phyloP scores from a whole-genome alignment of 2,797 vertebrate species.

The Caiman crocodilus region DNA sequence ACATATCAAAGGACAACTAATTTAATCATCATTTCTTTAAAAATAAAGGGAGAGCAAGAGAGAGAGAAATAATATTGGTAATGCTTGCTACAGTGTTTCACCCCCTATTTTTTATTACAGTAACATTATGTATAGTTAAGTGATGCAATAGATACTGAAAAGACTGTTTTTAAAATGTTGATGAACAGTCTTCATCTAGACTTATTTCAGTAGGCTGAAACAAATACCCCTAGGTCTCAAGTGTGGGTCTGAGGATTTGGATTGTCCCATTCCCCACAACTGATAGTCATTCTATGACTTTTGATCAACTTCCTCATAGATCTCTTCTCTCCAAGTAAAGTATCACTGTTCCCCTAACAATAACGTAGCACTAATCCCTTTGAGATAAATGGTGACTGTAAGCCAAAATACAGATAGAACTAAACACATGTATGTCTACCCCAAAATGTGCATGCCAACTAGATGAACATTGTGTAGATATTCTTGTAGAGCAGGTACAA shows the following conservation, averaged over 20 bases:
- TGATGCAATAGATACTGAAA: background rate
- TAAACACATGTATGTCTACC: background rate
- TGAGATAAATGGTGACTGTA: background rate
- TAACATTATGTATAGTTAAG: background rate
- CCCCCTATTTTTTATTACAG: background rate
- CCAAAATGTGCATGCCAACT: background rate
- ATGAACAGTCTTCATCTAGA: background rate
- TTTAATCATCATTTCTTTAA: background rate
- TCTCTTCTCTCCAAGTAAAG: background rate
- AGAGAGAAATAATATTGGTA: background rate
- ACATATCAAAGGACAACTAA: background rate
- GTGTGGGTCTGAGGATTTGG: background rate
- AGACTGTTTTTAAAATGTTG: background rate
- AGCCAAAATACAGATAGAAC: background rate
- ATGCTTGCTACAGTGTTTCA: background rate
- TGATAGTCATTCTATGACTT: background rate
- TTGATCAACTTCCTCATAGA: background rate
- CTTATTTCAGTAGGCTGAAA: rapidly evolving
- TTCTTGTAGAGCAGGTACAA: rapidly evolving
- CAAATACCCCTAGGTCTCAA: background rate
- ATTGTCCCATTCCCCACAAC: background rate
- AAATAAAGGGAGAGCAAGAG: background rate
- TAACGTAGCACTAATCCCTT: background rate
- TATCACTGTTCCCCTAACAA: background rate
- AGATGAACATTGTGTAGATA: background rate